Conservation (phyloP, 2,113 vertebrate species). For the Chaetops frenatus region DNA sequence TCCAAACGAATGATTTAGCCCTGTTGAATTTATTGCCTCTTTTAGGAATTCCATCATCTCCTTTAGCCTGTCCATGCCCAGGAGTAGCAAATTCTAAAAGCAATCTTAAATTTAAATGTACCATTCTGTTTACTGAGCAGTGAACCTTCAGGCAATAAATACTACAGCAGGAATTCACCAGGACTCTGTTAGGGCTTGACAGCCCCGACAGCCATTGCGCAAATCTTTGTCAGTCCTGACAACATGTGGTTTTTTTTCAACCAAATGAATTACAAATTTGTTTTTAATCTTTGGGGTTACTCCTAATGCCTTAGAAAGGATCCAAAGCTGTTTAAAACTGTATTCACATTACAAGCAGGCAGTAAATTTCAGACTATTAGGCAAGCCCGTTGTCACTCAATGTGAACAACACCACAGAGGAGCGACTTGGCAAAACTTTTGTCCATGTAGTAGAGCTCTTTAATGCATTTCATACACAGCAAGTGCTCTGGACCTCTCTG, state of each 20-base stretch:
- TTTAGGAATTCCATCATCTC: background rate
- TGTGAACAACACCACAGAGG: background rate
- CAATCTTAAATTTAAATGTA: slow-evolving; percentile 46
- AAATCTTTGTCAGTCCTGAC: slow-evolving; percentile 36
- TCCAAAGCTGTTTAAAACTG: slow-evolving; percentile 13
- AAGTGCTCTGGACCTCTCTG: background rate
- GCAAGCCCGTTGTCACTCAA: background rate
- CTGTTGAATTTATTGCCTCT: background rate
- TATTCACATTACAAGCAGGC: slow-evolving; percentile 15
- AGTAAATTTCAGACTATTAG: slow-evolving; percentile 6
- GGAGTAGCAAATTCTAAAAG: slow-evolving; percentile 1
- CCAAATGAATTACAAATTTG: slow-evolving; percentile 50
- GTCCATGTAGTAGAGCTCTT: background rate
- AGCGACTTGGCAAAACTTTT: background rate
- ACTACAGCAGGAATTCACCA: slow-evolving; percentile 6
- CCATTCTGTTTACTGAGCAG: slow-evolving; percentile 25
- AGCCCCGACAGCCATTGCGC: background rate
- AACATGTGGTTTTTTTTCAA: background rate
- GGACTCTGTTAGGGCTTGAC: slow-evolving; percentile 16
- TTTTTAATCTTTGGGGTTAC: slow-evolving; percentile 36
- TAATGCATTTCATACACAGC: background rate
- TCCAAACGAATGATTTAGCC: slow-evolving; percentile 13
- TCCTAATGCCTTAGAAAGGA: slow-evolving; percentile 15
- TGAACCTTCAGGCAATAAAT: slow-evolving; percentile 43
- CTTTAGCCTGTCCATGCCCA: background rate